Conservation (phyloP, 2,113 vertebrate species). For the Mustela nigripes region DNA sequence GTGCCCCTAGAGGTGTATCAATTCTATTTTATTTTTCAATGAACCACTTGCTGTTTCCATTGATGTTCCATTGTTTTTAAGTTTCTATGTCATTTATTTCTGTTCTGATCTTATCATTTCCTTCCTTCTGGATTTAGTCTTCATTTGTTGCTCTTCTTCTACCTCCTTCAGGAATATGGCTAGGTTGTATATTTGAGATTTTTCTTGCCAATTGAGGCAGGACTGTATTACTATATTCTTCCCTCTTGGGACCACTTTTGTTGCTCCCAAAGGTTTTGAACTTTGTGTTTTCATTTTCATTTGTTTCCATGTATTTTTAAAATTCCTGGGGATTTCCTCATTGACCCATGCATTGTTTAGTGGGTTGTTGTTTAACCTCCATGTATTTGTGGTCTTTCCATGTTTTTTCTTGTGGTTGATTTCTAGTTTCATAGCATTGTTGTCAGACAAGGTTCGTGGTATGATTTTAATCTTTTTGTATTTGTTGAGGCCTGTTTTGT, state of each 20-base stretch:
- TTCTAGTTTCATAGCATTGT: neutral
- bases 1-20: neutral
- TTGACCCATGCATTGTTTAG: neutral
- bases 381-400: neutral
- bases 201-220: neutral
- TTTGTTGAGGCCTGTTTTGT: neutral
- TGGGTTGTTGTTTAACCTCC: neutral
- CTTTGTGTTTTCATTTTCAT: neutral
- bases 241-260: neutral
- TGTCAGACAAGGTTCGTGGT: neutral
- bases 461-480: neutral
- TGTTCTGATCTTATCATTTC: neutral
- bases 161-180: neutral
- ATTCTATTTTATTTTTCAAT: neutral
- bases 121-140: neutral
- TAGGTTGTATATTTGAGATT: neutral
- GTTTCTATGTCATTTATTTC: neutral
- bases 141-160: neutral
- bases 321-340: neutral
- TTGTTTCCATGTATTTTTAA: neutral
- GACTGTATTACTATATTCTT: neutral
- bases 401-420: neutral
- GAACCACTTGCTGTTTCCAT: neutral
- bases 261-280: neutral
- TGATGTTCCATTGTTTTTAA: neutral